phyloP scores from a whole-genome alignment of 2,888 invertebrate species.

The Polymixis lichenea region DNA sequence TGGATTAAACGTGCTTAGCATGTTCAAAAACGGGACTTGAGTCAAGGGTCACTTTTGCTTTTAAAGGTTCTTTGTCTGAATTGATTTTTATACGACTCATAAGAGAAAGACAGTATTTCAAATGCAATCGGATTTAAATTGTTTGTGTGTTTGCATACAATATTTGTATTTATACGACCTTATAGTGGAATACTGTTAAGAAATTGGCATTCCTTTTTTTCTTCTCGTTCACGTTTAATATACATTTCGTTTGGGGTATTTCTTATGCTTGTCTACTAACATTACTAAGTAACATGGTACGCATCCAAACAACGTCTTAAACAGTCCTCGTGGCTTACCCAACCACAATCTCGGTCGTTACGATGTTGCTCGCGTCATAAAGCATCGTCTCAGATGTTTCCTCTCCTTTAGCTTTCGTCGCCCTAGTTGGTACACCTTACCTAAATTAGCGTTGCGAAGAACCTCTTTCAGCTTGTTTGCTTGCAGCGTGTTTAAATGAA shows the following conservation, averaged over 20 bases:
- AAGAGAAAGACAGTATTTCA: neutral
- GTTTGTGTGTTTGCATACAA: neutral
- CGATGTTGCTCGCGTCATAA: slow-evolving; percentile 64
- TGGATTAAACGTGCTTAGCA: slow-evolving; percentile 65
- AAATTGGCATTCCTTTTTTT: no score
- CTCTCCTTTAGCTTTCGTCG: slow-evolving; percentile 37
- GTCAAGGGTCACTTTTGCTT: slow-evolving; percentile 32
- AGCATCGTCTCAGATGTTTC: slow-evolving; percentile 56
- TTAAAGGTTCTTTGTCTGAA: slow-evolving; percentile 14
- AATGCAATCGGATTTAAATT: neutral
- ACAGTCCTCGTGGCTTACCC: slow-evolving; percentile 57
- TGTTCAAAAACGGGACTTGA: slow-evolving; percentile 50
- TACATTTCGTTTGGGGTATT: slow-evolving; percentile 1
- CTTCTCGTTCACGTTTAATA: neutral
- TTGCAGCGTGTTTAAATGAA: neutral
- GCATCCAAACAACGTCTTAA: slow-evolving; percentile 62
- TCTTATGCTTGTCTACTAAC: neutral
- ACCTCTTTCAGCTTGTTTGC: slow-evolving; percentile 14
- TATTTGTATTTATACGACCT: no score
- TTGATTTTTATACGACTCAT: slow-evolving; percentile 11
- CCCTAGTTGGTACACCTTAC: slow-evolving; percentile 46
- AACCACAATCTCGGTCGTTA: slow-evolving; percentile 71
- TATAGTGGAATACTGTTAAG: no score
- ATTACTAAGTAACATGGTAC: slow-evolving; percentile 34
- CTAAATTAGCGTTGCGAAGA: slow-evolving; percentile 39